Evolutionary conservation across 2,113 vertebrate genomes (phyloP).

Genomic region (Psilopsiagon aurifrons): DNA sequence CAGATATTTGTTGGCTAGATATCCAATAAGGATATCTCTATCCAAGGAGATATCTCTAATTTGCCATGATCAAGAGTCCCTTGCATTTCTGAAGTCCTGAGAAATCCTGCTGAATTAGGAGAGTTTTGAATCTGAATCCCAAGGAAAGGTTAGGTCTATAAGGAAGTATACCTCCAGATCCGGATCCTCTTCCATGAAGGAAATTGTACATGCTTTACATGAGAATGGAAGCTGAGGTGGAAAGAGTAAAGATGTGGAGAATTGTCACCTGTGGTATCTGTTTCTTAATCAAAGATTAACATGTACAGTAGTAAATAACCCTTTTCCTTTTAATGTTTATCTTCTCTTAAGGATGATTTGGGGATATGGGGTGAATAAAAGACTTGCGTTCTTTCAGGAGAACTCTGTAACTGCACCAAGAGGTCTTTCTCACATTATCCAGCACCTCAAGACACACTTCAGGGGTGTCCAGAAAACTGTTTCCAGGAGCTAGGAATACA

Average conservation of each 20-base stretch:
- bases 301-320: background rate
- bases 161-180: background rate
- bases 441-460: accelerated
- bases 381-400: background rate
- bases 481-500: accelerated
- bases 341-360: background rate
- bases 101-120: background rate
- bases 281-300: background rate
- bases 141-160: background rate
- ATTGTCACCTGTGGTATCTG: accelerated
- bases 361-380: background rate
- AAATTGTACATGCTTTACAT: background rate
- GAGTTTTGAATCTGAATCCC: background rate
- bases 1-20: background rate
- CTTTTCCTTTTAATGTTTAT: background rate
- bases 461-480: background rate
- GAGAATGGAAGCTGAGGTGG: background rate
- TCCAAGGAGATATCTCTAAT: background rate
- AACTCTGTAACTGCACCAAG: background rate
- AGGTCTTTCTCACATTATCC: background rate
- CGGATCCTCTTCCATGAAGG: background rate
- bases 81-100: background rate
- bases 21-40: background rate
- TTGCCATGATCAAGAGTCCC: background rate
- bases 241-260: background rate